Percentiles rank a stretch among this genome's conserved stretches.
Conservation (phyloP, 2,113 vertebrate genomes). For the Gopherus flavomarginatus region DNA sequence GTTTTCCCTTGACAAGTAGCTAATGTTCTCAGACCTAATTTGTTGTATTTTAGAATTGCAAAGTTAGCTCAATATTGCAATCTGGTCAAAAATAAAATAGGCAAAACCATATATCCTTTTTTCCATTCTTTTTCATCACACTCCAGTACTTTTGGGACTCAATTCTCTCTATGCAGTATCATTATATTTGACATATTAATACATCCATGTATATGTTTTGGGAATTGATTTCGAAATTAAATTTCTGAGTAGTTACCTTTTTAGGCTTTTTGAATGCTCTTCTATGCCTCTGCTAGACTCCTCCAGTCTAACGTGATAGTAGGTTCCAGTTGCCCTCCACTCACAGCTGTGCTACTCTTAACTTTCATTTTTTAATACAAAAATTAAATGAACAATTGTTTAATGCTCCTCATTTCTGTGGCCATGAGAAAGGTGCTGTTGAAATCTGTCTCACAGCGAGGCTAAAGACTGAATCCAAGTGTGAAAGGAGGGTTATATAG, state of each 20-base stretch:
- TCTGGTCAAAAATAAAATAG: not conserved
- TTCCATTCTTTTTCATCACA: conserved; percentile 23
- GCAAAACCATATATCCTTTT: not conserved
- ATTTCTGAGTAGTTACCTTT: conserved; percentile 35
- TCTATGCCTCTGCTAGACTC: not conserved
- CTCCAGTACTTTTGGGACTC: conserved; percentile 2
- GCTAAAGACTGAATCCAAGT: not conserved
- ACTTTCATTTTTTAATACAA: conserved; percentile 3
- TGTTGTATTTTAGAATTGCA: not conserved
- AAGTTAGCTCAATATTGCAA: not conserved
- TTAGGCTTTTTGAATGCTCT: not conserved
- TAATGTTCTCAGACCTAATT: conserved; percentile 10
- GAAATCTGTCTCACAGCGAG: not conserved
- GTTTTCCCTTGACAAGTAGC: conserved; percentile 19
- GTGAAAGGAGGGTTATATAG: not conserved
- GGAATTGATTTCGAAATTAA: conserved; percentile 51
- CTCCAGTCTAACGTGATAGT: conserved; percentile 23
- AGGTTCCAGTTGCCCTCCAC: conserved; percentile 17
- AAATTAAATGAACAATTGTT: not conserved
- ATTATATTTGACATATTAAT: conserved; percentile 44
- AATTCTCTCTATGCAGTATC: conserved; percentile 5
- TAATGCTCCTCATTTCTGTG: not conserved
- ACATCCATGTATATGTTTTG: conserved; percentile 16
- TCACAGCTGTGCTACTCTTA: conserved; percentile 37
- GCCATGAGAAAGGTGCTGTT: not conserved